Evolutionary conservation across 2,888 invertebrate genomes (phyloP).

Genomic region (Teleogryllus oceanicus): DNA sequence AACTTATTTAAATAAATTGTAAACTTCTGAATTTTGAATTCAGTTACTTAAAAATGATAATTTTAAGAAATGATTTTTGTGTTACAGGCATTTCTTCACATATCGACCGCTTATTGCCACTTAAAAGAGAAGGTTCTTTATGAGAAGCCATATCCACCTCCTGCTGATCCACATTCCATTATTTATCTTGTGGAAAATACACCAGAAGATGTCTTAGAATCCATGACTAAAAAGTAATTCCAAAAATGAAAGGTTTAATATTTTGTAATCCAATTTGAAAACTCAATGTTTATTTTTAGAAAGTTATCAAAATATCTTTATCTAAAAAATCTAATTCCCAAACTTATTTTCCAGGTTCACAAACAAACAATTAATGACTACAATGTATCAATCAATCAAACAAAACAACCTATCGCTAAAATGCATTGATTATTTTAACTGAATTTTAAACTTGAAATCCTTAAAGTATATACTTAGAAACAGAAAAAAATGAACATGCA

Average conservation of each 20-base stretch:
- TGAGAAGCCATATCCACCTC: slow-evolving; percentile 73
- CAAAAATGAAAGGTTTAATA: not conserved
- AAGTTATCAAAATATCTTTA: not conserved
- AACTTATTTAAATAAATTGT: too few species aligned
- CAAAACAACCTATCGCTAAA: too few species aligned
- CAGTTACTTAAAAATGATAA: too few species aligned
- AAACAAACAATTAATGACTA: too few species aligned
- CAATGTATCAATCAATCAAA: too few species aligned
- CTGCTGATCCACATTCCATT: slow-evolving; percentile 54
- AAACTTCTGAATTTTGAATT: too few species aligned
- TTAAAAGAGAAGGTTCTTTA: slow-evolving; percentile 74
- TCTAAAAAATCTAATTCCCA: too few species aligned
- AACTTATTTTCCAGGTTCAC: too few species aligned
- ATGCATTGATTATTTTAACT: too few species aligned
- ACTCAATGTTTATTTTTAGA: not conserved
- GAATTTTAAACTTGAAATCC: too few species aligned
- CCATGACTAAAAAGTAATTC: slow-evolving; percentile 63
- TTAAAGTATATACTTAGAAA: too few species aligned
- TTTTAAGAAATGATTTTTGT: not conserved
- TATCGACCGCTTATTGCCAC: slow-evolving; percentile 91
- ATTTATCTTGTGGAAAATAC: slow-evolving; percentile 64
- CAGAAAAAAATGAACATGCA: too few species aligned
- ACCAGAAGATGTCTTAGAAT: slow-evolving; percentile 61
- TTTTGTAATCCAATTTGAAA: not conserved
- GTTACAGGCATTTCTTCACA: slow-evolving; percentile 70